Conservation (phyloP, 2,797 vertebrate genomes). For the Sardinella longiceps region DNA sequence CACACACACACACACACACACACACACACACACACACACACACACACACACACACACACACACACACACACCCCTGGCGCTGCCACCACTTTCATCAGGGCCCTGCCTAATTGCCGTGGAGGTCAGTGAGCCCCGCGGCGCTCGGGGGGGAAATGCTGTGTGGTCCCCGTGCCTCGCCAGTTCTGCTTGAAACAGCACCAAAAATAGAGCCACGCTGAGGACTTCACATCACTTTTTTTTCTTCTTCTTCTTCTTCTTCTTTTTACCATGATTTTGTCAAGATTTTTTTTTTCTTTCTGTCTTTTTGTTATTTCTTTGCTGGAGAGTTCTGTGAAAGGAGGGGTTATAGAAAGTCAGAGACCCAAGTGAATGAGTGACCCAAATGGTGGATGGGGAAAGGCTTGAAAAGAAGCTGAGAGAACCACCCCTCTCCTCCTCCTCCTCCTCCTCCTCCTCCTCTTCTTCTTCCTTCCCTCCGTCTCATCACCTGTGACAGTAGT, state of each 20-base stretch:
- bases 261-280: background rate
- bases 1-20: background rate
- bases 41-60: background rate
- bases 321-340: background rate
- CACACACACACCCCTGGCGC: background rate
- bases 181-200: background rate
- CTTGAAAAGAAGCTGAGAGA: background rate
- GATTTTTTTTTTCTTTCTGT: background rate
- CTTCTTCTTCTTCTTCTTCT: background rate
- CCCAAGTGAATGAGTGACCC: background rate
- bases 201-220: background rate
- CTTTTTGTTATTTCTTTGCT: background rate
- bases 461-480: background rate
- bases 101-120: constrained; percentile 37
- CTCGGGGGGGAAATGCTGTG: constrained; percentile 7
- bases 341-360: background rate
- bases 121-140: constrained; percentile 25
- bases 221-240: background rate
- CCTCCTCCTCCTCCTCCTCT: background rate
- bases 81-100: constrained; percentile 1
- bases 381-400: too few species aligned
- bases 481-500: background rate
- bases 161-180: background rate
- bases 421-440: background rate
- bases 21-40: background rate